phyloP scores from a whole-genome alignment of 2,888 invertebrate genomes.

The Formica aserva region DNA sequence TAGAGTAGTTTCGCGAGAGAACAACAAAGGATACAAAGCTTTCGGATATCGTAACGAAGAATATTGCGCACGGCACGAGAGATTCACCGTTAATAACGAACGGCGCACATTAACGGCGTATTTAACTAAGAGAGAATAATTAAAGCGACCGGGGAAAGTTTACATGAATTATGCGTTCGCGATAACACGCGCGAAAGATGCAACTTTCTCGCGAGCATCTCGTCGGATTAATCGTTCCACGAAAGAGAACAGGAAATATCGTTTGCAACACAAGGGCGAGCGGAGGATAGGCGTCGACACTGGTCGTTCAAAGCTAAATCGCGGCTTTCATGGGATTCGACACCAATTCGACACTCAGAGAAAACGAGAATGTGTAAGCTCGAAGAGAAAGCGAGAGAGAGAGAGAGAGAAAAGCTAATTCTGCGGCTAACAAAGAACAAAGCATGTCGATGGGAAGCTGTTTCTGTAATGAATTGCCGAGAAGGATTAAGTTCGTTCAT shows the following conservation, averaged over 20 bases:
- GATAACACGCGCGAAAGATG: slow-evolving; percentile 30
- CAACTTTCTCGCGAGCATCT: slow-evolving; percentile 9
- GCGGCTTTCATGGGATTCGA: slow-evolving; percentile 62
- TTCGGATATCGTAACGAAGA: slow-evolving; percentile 49
- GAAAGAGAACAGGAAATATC: slow-evolving; percentile 12
- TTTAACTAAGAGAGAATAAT: slow-evolving; percentile 35
- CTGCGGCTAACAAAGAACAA: slow-evolving; percentile 53
- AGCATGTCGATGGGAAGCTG: slow-evolving; percentile 38
- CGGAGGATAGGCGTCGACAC: slow-evolving; percentile 17
- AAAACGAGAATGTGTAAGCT: slow-evolving; percentile 30
- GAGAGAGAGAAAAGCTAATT: slow-evolving; percentile 16
- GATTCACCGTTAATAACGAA: slow-evolving; percentile 44
- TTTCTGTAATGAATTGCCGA: slow-evolving; percentile 29
- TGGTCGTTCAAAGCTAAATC: slow-evolving; percentile 63
- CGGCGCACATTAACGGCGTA: slow-evolving; percentile 17
- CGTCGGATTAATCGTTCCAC: slow-evolving; percentile 35
- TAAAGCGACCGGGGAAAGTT: not conserved
- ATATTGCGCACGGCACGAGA: not conserved
- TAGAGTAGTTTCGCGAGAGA: slow-evolving; percentile 35
- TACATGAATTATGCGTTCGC: slow-evolving; percentile 57
- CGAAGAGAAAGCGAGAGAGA: not conserved
- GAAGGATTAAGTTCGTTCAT: slow-evolving; percentile 41
- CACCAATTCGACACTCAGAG: slow-evolving; percentile 44
- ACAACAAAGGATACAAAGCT: slow-evolving; percentile 54
- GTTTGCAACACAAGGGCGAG: not conserved